These are phyloP conservation scores for Drosophila niveifrons DNA, from an alignment of 2,888 invertebrate genomes.

Conservation along the genomic window DNA sequence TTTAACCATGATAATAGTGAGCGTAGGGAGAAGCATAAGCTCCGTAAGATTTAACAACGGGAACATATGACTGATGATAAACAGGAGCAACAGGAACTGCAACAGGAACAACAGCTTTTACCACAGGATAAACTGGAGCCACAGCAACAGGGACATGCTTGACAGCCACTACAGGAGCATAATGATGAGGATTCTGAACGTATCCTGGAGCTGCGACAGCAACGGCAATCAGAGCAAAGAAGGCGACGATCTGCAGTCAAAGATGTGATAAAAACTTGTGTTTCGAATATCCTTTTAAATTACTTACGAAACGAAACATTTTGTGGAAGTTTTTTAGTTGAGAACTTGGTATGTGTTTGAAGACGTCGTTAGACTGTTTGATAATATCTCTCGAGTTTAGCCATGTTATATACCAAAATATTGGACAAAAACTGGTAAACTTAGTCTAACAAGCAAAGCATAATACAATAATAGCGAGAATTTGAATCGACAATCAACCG, in stretches of 20 bases:
- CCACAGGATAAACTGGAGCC: constrained; percentile 21
- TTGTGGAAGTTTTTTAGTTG: not conserved
- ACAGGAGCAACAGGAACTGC: constrained; percentile 39
- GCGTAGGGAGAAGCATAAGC: constrained; percentile 8
- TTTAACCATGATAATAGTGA: constrained; percentile 27
- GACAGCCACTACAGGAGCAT: constrained; percentile 30
- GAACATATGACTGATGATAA: constrained; percentile 20
- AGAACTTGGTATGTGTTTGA: not conserved
- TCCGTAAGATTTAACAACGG: constrained; percentile 24
- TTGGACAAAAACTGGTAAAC: not conserved
- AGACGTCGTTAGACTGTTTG: constrained; percentile 38
- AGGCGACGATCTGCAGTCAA: constrained; percentile 33
- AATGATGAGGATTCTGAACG: constrained; percentile 34
- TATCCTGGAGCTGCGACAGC: constrained; percentile 51
- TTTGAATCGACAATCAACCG: not conserved
- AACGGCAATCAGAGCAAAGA: constrained; percentile 40
- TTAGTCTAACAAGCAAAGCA: constrained; percentile 22
- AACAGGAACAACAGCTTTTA: constrained; percentile 28
- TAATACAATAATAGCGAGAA: constrained; percentile 7
- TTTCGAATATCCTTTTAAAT: not conserved
- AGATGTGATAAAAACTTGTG: not conserved
- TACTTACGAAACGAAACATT: constrained; percentile 55
- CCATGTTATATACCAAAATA: constrained; percentile 42
- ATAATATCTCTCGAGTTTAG: not conserved
- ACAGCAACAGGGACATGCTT: constrained; percentile 40